phyloP scores from a whole-genome alignment of 2,888 invertebrate genomes.

The Trichogramma evanescens region DNA sequence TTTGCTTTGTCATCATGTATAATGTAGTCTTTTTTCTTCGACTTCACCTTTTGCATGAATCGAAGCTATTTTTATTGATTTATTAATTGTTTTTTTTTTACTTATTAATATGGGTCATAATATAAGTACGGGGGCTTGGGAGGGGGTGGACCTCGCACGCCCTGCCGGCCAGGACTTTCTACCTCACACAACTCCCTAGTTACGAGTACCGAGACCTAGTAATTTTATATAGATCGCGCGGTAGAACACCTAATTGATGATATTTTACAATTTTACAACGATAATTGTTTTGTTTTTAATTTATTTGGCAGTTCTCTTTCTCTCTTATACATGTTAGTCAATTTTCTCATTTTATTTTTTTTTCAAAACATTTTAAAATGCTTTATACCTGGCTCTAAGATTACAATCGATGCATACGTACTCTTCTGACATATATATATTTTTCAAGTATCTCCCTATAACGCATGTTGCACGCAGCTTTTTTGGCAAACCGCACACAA shows the following conservation, averaged over 20 bases:
- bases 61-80: slow-evolving; percentile 16
- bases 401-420: too few relatives aligned
- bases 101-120: slow-evolving; percentile 22
- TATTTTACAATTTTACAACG: slow-evolving; percentile 12
- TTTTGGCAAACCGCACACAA: slow-evolving; percentile 24
- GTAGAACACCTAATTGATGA: neutral
- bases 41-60: slow-evolving; percentile 2
- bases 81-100: slow-evolving; percentile 17
- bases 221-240: slow-evolving; percentile 14
- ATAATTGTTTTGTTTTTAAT: slow-evolving; percentile 4
- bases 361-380: too few relatives aligned
- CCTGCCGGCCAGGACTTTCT: slow-evolving; percentile 48
- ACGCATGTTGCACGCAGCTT: neutral
- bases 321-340: slow-evolving; percentile 18
- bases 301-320: slow-evolving; percentile 21
- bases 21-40: slow-evolving; percentile 8
- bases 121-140: slow-evolving; percentile 46
- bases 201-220: slow-evolving; percentile 49
- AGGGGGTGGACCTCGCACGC: slow-evolving; percentile 46
- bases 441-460: too few relatives aligned
- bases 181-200: slow-evolving; percentile 50
- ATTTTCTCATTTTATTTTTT: slow-evolving; percentile 4
- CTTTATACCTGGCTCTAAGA: too few relatives aligned
- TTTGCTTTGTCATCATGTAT: slow-evolving; percentile 17
- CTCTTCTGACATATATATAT: neutral